These are phyloP conservation scores for Gryllus longicercus DNA, from an alignment of 2,888 invertebrate genomes.

Conservation along the genomic window DNA sequence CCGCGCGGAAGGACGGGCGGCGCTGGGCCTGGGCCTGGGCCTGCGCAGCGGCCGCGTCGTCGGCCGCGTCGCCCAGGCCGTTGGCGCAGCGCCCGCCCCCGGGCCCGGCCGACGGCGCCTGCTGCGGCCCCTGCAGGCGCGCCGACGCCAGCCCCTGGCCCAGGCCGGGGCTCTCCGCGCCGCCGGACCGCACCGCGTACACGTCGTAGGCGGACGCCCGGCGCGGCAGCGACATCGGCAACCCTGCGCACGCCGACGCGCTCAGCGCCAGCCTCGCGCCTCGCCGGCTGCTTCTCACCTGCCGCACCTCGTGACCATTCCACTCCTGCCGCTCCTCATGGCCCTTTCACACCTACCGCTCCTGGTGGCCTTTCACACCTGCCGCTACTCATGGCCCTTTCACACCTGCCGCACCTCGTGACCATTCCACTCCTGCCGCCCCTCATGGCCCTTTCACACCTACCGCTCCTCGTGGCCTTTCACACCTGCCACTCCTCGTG, in stretches of 20 bases:
- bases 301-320: too few species aligned
- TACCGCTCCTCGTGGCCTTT: too few species aligned
- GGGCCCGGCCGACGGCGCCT: background rate
- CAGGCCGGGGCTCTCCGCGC: constrained; percentile 37
- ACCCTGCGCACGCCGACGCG: constrained; percentile 42
- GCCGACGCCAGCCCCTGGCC: constrained; percentile 29
- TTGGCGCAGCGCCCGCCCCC: constrained; percentile 41
- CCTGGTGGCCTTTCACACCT: too few species aligned
- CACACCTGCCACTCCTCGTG: too few species aligned
- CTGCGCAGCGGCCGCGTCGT: constrained; percentile 41
- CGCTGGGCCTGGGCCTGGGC: constrained; percentile 45
- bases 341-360: too few species aligned
- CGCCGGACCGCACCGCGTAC: constrained; percentile 60
- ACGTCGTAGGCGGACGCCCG: constrained; percentile 83
- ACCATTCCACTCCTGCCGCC: too few species aligned
- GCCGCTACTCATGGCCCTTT: too few species aligned
- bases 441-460: too few species aligned
- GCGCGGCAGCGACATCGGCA: constrained; percentile 72
- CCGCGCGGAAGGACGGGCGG: constrained; percentile 25
- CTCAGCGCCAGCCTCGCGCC: background rate
- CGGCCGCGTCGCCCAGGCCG: constrained; percentile 39
- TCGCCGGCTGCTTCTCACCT: too few species aligned
- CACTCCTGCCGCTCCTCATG: too few species aligned
- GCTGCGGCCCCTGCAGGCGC: constrained; percentile 26
- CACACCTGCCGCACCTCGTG: too few species aligned